Conservation (phyloP, 2,888 invertebrate genomes). For the Thymelicus acteon region DNA sequence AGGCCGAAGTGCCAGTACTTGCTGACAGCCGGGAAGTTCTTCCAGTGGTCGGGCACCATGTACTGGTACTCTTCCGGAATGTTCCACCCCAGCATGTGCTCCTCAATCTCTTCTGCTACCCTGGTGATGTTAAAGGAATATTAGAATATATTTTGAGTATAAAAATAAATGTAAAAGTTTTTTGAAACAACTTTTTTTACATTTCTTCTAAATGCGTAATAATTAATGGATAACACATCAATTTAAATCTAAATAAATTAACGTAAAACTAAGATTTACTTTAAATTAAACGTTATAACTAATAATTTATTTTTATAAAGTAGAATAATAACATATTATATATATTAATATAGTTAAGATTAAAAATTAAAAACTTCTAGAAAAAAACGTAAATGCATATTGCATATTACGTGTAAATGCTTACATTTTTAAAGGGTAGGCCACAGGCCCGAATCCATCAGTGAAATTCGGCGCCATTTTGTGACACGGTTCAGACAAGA, state of each 20-base stretch:
- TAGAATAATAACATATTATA: too few relatives aligned
- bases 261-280: too few relatives aligned
- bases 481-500: conserved; percentile 58
- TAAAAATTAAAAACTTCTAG: too few relatives aligned
- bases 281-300: too few relatives aligned
- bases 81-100: conserved; percentile 87
- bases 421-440: conserved; percentile 76
- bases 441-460: conserved; percentile 71
- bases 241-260: too few relatives aligned
- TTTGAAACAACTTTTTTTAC: too few relatives aligned
- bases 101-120: conserved; percentile 73
- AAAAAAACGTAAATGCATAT: too few relatives aligned
- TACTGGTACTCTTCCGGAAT: conserved; percentile 87
- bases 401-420: conserved; percentile 47
- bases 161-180: not conserved
- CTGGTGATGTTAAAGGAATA: conserved; percentile 47
- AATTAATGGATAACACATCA: too few relatives aligned
- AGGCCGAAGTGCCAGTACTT: conserved; percentile 87
- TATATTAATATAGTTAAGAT: too few relatives aligned
- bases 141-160: not conserved
- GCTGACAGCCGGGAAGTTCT: conserved; percentile 86
- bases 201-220: too few relatives aligned
- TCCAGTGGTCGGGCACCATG: conserved; percentile 89
- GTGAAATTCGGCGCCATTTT: conserved; percentile 76
- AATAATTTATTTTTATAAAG: too few relatives aligned